Conservation (phyloP, 2,888 invertebrate genomes). For the Bruchidius siliquastri region DNA sequence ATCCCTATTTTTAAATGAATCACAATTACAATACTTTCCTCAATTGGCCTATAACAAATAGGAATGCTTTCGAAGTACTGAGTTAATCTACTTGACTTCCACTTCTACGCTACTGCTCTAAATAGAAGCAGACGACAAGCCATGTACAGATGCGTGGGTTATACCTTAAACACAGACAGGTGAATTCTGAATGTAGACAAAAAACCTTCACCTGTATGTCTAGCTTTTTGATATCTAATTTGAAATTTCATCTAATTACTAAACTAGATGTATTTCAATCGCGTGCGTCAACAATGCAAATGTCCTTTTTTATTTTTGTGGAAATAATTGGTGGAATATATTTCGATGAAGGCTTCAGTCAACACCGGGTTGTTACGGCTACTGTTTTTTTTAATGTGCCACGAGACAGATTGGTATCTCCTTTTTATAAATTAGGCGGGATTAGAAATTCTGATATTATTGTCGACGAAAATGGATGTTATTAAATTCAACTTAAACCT, state of each 20-base stretch:
- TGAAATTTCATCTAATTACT: not conserved
- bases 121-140: not conserved
- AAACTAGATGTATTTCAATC: not conserved
- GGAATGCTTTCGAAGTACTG: no score
- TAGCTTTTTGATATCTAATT: not conserved
- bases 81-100: no score
- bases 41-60: no score
- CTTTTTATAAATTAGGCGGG: not conserved
- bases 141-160: not conserved
- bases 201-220: not conserved
- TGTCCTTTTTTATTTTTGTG: not conserved
- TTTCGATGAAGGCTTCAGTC: not conserved
- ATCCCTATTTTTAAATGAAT: no score
- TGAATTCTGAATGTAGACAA: not conserved
- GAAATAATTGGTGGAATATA: not conserved
- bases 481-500: not conserved
- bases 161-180: not conserved
- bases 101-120: not conserved
- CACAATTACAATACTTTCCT: no score
- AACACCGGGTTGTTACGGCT: not conserved
- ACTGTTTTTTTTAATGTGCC: not conserved
- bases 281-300: not conserved
- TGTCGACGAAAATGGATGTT: not conserved
- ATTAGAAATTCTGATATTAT: not conserved
- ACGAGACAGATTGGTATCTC: not conserved